Conservation (phyloP, 2,888 invertebrate genomes). For the Drosophila nigritarsus region DNA sequence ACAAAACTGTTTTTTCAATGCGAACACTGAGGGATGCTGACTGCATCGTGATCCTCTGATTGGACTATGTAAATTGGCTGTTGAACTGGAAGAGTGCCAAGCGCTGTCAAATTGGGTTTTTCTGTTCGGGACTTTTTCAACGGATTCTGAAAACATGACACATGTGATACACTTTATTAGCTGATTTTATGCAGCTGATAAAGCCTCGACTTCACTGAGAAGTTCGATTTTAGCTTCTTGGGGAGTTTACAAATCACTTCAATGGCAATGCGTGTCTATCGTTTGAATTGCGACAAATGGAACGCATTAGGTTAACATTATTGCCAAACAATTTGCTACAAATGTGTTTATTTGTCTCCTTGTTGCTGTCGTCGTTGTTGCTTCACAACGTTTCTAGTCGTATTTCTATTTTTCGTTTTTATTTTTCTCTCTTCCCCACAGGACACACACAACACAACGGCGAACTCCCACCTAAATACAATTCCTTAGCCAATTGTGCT, state of each 20-base stretch:
- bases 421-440: constrained; percentile 7
- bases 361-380: constrained; percentile 45
- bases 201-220: constrained; percentile 4
- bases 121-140: constrained; percentile 1
- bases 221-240: constrained; percentile 15
- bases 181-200: constrained; percentile 9
- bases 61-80: constrained; percentile 40
- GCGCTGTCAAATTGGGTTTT: constrained; percentile 10
- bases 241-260: constrained; percentile 69
- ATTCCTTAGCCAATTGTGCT: constrained; percentile 72
- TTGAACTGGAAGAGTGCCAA: constrained; percentile 23
- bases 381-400: constrained; percentile 34
- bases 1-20: constrained; percentile 58
- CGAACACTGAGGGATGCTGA: constrained; percentile 23
- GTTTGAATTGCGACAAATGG: constrained; percentile 78
- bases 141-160: neutral
- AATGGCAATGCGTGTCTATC: constrained; percentile 68
- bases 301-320: constrained; percentile 79
- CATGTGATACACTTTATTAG: neutral
- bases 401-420: constrained; percentile 17
- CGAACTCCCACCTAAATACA: constrained; percentile 39
- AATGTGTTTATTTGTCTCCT: constrained; percentile 75
- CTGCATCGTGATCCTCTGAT: constrained; percentile 4
- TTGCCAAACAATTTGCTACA: constrained; percentile 80
- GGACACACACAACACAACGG: neutral